phyloP scores from a whole-genome alignment of 2,888 invertebrate genomes.

The Xylota segnis region DNA sequence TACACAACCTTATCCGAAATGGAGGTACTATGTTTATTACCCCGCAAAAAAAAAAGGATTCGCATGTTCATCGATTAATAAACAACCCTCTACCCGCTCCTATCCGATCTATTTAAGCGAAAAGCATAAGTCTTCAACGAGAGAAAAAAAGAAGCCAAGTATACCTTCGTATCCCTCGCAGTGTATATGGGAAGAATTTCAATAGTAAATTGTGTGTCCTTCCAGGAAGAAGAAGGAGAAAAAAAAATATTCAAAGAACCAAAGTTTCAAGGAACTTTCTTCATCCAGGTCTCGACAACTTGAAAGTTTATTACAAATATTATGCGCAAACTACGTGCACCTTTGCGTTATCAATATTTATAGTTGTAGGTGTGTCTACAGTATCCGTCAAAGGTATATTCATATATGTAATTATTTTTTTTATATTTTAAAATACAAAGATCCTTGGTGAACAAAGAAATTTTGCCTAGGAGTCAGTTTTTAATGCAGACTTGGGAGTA shows the following conservation, averaged over 20 bases:
- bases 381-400: background rate
- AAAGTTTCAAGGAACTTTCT: slow-evolving; percentile 46
- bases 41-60: background rate
- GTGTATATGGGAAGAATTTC: slow-evolving; percentile 4
- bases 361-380: slow-evolving; percentile 2
- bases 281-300: slow-evolving; percentile 25
- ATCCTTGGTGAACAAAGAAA: no score
- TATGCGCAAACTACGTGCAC: slow-evolving; percentile 48
- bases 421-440: no score
- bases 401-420: no score
- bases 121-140: background rate
- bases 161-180: slow-evolving; percentile 18
- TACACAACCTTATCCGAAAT: background rate
- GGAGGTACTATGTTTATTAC: background rate
- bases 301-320: slow-evolving; percentile 53
- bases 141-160: background rate
- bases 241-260: slow-evolving; percentile 11
- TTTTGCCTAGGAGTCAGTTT: no score
- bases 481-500: no score
- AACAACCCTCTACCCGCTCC: background rate
- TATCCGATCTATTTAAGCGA: background rate
- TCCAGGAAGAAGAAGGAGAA: background rate
- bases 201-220: slow-evolving; percentile 33
- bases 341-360: slow-evolving; percentile 13
- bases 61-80: background rate